A percentile compares a stretch with the other conserved stretches of the same genome.
Evolutionary conservation across 2,113 vertebrate genomes (phyloP).

Genomic region (Gnathonemus echidnorhynchus): DNA sequence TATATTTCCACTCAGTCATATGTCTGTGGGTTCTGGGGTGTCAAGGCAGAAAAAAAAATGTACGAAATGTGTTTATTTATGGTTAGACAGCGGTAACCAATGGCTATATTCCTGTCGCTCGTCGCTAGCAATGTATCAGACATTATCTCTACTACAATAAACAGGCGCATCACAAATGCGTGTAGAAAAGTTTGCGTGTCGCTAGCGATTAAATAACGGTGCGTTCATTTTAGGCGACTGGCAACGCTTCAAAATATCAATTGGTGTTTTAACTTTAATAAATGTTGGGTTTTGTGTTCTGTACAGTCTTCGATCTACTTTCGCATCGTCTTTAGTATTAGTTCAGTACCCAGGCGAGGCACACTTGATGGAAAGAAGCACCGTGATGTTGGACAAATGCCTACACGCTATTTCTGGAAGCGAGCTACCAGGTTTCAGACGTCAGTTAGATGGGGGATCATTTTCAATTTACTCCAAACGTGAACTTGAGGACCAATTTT

Average conservation of each 20-base stretch:
- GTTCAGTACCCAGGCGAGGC: not conserved
- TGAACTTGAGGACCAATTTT: not conserved
- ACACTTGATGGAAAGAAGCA: not conserved
- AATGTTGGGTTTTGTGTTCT: not conserved
- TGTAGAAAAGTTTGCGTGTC: not conserved
- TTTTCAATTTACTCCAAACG: constrained; percentile 2
- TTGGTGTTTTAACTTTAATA: not conserved
- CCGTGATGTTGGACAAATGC: constrained; percentile 54
- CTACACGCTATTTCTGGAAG: constrained; percentile 62
- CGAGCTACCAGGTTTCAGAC: constrained; percentile 9
- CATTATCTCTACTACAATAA: not conserved
- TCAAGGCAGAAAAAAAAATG: not conserved
- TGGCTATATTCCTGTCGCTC: not conserved
- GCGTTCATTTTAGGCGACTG: not conserved
- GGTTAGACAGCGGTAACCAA: constrained; percentile 21
- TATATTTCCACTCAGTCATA: constrained; percentile 6
- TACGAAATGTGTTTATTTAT: not conserved
- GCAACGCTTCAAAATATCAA: not conserved
- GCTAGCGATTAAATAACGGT: not conserved
- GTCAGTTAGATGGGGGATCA: not conserved
- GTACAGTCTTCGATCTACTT: not conserved
- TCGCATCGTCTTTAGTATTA: not conserved
- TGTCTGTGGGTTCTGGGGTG: not conserved
- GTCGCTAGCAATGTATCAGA: not conserved
- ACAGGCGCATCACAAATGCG: not conserved